Evolutionary conservation across 2,888 invertebrate genomes (phyloP).

Genomic region (Aquatica leii): DNA sequence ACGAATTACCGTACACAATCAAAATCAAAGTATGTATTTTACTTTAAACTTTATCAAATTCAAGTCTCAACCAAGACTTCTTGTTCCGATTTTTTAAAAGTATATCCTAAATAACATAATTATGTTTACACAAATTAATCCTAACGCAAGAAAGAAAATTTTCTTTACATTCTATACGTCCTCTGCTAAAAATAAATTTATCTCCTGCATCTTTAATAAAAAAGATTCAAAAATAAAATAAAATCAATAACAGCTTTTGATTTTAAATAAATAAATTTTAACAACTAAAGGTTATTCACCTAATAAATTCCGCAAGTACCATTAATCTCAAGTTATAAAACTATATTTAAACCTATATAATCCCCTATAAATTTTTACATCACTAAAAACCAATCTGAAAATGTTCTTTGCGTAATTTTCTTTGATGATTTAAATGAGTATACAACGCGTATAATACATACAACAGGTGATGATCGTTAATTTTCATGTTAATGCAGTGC

Average conservation of each 20-base stretch:
- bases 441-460: background rate
- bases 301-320: slow-evolving; percentile 6
- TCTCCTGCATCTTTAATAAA: background rate
- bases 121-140: too few relatives aligned
- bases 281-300: slow-evolving; percentile 9
- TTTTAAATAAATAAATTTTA: background rate
- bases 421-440: slow-evolving; percentile 3
- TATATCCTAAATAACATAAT: too few relatives aligned
- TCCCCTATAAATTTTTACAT: slow-evolving; percentile 5
- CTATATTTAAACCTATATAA: slow-evolving; percentile 8
- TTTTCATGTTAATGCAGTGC: too few relatives aligned
- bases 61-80: too few relatives aligned
- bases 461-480: slow-evolving; percentile 4
- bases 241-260: slow-evolving; percentile 1
- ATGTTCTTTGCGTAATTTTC: background rate
- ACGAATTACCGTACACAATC: too few relatives aligned
- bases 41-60: too few relatives aligned
- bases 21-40: too few relatives aligned
- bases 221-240: background rate
- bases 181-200: too few relatives aligned
- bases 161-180: too few relatives aligned
- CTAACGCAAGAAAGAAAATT: too few relatives aligned
- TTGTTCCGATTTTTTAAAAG: too few relatives aligned
- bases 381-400: background rate
- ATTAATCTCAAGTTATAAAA: slow-evolving; percentile 12